These are phyloP conservation scores for Abrostola tripartita DNA, from an alignment of 2,888 invertebrate species.

Conservation along the genomic window DNA sequence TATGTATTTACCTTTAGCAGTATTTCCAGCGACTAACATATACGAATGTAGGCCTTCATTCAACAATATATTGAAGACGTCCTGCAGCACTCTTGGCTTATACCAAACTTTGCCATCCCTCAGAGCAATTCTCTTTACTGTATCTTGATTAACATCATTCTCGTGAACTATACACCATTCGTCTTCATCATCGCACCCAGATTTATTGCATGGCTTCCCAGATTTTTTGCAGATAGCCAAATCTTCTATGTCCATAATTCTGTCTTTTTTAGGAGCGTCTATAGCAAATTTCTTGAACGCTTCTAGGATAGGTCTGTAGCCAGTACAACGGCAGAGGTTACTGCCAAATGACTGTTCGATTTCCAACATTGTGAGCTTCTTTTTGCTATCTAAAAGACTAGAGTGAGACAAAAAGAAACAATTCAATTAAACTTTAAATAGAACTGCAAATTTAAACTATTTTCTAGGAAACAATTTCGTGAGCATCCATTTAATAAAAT, in stretches of 20 bases:
- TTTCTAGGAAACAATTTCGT: not conserved
- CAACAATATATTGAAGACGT: conserved; percentile 80
- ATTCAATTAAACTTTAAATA: not conserved
- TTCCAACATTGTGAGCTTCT: conserved; percentile 86
- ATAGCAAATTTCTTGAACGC: conserved; percentile 89
- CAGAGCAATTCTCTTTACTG: conserved; percentile 57
- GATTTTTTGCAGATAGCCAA: conserved; percentile 54
- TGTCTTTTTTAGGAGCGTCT: conserved; percentile 71
- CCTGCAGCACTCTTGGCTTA: conserved; percentile 79
- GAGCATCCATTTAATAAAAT: too few species aligned
- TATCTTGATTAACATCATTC: conserved; percentile 49
- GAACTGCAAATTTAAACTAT: not conserved
- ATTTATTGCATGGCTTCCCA: conserved; percentile 47
- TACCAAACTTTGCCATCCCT: conserved; percentile 82
- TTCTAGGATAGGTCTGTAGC: conserved; percentile 89
- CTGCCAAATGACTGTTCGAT: conserved; percentile 92
- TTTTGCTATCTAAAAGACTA: conserved; percentile 78
- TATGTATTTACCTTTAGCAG: conserved; percentile 87
- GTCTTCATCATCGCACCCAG: conserved; percentile 51
- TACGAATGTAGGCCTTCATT: conserved; percentile 77
- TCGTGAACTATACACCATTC: conserved; percentile 71
- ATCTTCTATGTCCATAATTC: conserved; percentile 47
- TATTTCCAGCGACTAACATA: conserved; percentile 91
- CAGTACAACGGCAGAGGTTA: conserved; percentile 92
- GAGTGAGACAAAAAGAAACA: not conserved